Evolutionary conservation across 2,113 vertebrate genomes (phyloP).

Genomic region (Urocynchramus pylzowi): DNA sequence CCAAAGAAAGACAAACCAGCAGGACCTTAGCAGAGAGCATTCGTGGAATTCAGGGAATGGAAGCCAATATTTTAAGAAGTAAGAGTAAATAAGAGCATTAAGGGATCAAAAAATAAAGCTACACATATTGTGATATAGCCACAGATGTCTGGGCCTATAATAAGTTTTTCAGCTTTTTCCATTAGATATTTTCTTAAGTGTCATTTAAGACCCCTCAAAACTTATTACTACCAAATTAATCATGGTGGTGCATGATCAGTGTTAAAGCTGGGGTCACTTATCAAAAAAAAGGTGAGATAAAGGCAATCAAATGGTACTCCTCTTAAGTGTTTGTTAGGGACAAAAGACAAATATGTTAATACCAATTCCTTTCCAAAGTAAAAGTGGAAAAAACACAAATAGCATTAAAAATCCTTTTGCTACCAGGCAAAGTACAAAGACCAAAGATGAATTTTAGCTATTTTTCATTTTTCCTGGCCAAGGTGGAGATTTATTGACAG

Average conservation of each 20-base stretch:
- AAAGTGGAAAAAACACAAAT: not conserved
- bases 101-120: not conserved
- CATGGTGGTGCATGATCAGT: not conserved
- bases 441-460: not conserved
- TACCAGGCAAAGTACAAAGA: not conserved
- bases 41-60: not conserved
- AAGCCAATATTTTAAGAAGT: not conserved
- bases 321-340: not conserved
- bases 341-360: not conserved
- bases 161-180: not conserved
- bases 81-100: not conserved
- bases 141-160: not conserved
- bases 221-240: not conserved
- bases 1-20: not conserved
- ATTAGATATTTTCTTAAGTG: not conserved
- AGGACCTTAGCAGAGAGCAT: not conserved
- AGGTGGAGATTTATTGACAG: not conserved
- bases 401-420: not conserved
- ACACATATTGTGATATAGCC: not conserved
- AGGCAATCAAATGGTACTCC: not conserved
- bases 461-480: not conserved
- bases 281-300: not conserved
- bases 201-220: not conserved
- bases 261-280: not conserved
- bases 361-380: not conserved